Percentiles rank a stretch among this genome's conserved stretches.
These are phyloP conservation scores for Planiliza haematocheilus DNA, from an alignment of 2,113 vertebrate genomes.

Conservation along the genomic window DNA sequence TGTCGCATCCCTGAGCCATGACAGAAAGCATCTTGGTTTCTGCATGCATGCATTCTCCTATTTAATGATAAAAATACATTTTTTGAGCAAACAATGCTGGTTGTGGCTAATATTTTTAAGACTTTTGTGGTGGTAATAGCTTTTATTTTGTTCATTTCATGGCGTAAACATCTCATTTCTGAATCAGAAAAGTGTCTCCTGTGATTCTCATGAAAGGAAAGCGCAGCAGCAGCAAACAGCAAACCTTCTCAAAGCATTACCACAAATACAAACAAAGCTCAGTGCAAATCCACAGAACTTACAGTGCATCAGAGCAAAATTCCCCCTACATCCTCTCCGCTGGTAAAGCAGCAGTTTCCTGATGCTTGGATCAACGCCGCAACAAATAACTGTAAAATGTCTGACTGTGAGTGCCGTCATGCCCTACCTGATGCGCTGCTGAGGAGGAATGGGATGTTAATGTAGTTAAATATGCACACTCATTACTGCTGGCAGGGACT, in stretches of 20 bases:
- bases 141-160: background rate
- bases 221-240: constrained; percentile 15
- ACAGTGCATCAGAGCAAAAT: constrained; percentile 19
- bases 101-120: no score
- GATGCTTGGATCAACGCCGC: constrained; percentile 69
- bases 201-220: constrained; percentile 36
- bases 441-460: constrained; percentile 71
- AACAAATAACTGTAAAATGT: constrained; percentile 71
- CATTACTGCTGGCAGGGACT: constrained; percentile 75
- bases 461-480: constrained; percentile 74
- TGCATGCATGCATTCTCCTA: no score
- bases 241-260: constrained; percentile 48
- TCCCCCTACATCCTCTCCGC: constrained; percentile 29
- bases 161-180: constrained; percentile 16
- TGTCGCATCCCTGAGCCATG: background rate
- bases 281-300: constrained; percentile 46
- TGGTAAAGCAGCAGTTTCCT: constrained; percentile 49
- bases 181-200: constrained; percentile 17
- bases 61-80: background rate
- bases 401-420: constrained; percentile 61
- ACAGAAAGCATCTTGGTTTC: background rate
- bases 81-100: background rate
- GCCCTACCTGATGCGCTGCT: constrained; percentile 65
- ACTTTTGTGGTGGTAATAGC: background rate
- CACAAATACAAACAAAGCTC: constrained; percentile 63